Evolutionary conservation across 2,888 invertebrate species (phyloP).

Genomic region (Sialis lutaria): DNA sequence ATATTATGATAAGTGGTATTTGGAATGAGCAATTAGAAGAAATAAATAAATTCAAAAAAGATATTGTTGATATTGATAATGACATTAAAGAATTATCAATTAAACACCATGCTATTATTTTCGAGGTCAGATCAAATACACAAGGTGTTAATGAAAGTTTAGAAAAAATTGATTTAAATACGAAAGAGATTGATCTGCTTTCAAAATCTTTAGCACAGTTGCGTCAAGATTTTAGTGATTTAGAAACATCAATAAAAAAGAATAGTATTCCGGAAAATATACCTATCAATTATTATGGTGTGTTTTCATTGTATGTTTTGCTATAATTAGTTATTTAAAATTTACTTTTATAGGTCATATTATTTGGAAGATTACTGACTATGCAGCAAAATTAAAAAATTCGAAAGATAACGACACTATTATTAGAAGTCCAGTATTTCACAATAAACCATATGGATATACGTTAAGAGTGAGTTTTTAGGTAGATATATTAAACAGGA

Average conservation of each 20-base stretch:
- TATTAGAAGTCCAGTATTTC: constrained; percentile 48
- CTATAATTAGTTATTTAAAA: background rate
- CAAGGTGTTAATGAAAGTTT: constrained; percentile 31
- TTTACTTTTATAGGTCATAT: constrained; percentile 32
- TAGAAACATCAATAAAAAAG: constrained; percentile 24
- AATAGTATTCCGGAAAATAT: constrained; percentile 19
- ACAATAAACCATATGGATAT: constrained; percentile 56
- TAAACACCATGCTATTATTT: constrained; percentile 28
- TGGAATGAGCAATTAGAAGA: constrained; percentile 23
- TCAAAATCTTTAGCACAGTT: constrained; percentile 26
- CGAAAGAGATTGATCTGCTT: constrained; percentile 23
- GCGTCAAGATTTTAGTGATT: constrained; percentile 26
- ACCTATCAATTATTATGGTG: constrained; percentile 21
- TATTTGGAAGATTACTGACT: constrained; percentile 54
- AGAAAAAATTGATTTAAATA: constrained; percentile 31
- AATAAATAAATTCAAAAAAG: constrained; percentile 15
- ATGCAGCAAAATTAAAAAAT: constrained; percentile 42
- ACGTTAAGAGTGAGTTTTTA: constrained; percentile 37
- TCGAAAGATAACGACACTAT: constrained; percentile 45
- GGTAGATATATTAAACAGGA: background rate
- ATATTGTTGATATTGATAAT: constrained; percentile 14
- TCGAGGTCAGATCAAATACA: constrained; percentile 30
- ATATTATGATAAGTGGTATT: constrained; percentile 19
- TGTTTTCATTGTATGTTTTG: constrained; percentile 10
- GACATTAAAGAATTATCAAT: constrained; percentile 23